A percentile compares a stretch with the other conserved stretches of the same genome.
Conservation (phyloP, 1,140 invertebrate genomes). For the Agrilus planipennis region DNA sequence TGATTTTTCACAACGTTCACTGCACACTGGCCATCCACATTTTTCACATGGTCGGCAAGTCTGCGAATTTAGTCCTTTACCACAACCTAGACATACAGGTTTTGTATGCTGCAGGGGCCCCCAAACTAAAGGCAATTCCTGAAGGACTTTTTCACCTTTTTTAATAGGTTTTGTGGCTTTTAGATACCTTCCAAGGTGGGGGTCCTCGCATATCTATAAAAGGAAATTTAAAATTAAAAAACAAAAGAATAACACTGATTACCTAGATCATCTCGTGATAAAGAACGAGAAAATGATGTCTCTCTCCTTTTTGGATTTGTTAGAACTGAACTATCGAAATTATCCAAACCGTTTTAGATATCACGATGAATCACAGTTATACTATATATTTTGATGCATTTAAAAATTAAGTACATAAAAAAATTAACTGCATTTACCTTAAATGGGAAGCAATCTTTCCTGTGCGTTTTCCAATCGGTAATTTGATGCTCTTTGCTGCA, state of each 20-base stretch:
- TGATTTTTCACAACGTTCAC: conserved; percentile 42
- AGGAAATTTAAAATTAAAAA: conserved; percentile 2
- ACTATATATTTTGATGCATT: too few relatives aligned
- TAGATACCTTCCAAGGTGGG: conserved; percentile 49
- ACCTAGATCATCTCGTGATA: too few relatives aligned
- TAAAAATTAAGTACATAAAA: not conserved
- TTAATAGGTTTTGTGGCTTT: conserved; percentile 60
- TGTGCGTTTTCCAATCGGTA: conserved; percentile 46
- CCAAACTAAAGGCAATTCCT: conserved; percentile 57
- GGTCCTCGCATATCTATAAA: conserved; percentile 27
- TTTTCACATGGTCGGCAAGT: conserved; percentile 42
- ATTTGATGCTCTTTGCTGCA: conserved; percentile 43
- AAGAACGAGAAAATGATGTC: too few relatives aligned
- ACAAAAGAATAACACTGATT: too few relatives aligned
- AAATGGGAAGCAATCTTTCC: conserved; percentile 44
- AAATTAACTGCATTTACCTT: conserved; percentile 19
- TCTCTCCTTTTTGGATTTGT: too few relatives aligned
- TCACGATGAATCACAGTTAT: too few relatives aligned
- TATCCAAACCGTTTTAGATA: too few relatives aligned
- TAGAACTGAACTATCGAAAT: too few relatives aligned
- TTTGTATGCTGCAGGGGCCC: conserved; percentile 48
- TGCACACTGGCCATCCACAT: conserved; percentile 68
- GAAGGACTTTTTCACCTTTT: conserved; percentile 59
- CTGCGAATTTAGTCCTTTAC: conserved; percentile 34
- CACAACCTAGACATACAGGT: conserved; percentile 58